These are phyloP conservation scores for Rhynchonycteris naso DNA, from an alignment of 2,797 vertebrate species.

Conservation along the genomic window DNA sequence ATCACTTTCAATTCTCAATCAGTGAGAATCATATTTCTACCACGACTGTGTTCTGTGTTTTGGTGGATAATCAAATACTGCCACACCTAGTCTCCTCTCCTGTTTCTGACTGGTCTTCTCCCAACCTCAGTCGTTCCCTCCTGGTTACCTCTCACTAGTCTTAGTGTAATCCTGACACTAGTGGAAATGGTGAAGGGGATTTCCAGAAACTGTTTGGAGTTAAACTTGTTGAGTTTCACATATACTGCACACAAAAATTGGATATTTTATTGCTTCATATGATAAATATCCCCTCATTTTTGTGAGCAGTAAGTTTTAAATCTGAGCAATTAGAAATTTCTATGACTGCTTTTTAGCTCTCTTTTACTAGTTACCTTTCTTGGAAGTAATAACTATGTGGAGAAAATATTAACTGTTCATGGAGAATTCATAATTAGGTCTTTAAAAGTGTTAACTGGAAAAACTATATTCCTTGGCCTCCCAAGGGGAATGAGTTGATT, in stretches of 20 bases:
- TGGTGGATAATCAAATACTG: neutral
- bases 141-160: neutral
- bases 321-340: neutral
- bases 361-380: slow-evolving; percentile 30
- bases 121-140: neutral
- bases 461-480: slow-evolving; percentile 39
- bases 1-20: neutral
- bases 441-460: slow-evolving; percentile 60
- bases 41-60: neutral
- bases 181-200: neutral
- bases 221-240: neutral
- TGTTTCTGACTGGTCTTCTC: neutral
- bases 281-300: too few relatives aligned
- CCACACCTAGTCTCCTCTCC: neutral
- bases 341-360: neutral
- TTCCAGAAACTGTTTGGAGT: neutral
- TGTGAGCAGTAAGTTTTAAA: neutral
- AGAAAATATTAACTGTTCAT: slow-evolving; percentile 55
- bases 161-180: neutral
- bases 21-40: neutral
- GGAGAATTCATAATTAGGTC: slow-evolving; percentile 56
- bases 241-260: neutral
- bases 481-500: neutral
- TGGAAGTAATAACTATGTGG: neutral
- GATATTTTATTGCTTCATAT: too few relatives aligned